Evolutionary conservation across 2,888 invertebrate genomes (phyloP).

Genomic region (Acanthacorydalis orientalis): DNA sequence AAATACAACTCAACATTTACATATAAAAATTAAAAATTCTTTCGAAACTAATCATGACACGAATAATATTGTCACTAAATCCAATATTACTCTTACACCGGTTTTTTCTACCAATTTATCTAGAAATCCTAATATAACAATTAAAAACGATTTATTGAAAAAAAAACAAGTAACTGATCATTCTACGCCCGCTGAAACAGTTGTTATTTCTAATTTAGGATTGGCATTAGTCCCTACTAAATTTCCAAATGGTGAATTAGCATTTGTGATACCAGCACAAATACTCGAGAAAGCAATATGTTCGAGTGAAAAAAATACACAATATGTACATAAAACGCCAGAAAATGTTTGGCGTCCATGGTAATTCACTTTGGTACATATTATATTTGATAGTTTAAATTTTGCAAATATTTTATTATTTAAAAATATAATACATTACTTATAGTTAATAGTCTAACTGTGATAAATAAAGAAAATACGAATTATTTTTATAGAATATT

Average conservation of each 20-base stretch:
- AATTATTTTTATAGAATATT: too few relatives aligned
- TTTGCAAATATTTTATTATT: neutral
- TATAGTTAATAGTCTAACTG: neutral
- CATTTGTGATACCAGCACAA: constrained; percentile 22
- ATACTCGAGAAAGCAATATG: constrained; percentile 7
- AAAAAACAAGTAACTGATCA: too few relatives aligned
- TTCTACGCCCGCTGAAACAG: constrained; percentile 13
- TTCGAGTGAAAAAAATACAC: constrained; percentile 6
- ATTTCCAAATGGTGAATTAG: constrained; percentile 24
- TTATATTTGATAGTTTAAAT: too few relatives aligned
- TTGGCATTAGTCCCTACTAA: constrained; percentile 23
- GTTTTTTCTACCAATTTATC: neutral
- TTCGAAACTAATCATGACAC: too few relatives aligned
- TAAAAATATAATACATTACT: too few relatives aligned
- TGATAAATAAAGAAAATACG: neutral
- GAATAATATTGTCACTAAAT: neutral
- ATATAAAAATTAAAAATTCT: too few relatives aligned
- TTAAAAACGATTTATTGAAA: constrained; percentile 15
- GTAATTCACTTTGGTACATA: constrained; percentile 12
- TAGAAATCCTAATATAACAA: neutral
- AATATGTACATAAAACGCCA: constrained; percentile 1
- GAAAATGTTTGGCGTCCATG: constrained; percentile 24
- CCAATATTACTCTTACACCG: neutral
- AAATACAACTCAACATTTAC: too few relatives aligned
- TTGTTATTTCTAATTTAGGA: constrained; percentile 14